phyloP scores from a whole-genome alignment of 2,888 invertebrate species.

The Chironomus riparius region DNA sequence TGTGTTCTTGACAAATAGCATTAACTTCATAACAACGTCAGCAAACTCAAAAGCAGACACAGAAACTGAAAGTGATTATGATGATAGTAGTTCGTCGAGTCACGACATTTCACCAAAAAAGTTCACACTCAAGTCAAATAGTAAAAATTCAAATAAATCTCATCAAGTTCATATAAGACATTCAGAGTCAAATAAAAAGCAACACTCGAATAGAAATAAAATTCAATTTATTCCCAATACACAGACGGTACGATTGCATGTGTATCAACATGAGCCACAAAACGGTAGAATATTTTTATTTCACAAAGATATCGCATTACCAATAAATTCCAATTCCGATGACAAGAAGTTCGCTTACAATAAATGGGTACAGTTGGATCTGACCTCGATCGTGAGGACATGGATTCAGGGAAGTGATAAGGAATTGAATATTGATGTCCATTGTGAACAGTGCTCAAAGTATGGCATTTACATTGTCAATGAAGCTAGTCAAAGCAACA shows the following conservation, averaged over 20 bases:
- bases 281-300: constrained; percentile 37
- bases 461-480: constrained; percentile 39
- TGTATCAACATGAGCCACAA: constrained; percentile 33
- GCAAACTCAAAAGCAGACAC: not conserved
- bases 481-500: constrained; percentile 17
- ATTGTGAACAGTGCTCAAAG: constrained; percentile 44
- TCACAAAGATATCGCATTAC: constrained; percentile 34
- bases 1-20: constrained; percentile 6
- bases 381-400: constrained; percentile 45
- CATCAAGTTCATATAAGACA: not conserved
- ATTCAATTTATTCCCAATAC: not conserved
- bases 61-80: constrained; percentile 18
- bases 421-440: constrained; percentile 48
- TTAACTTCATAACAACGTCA: not conserved
- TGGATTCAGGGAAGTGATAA: constrained; percentile 41
- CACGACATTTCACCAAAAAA: constrained; percentile 29
- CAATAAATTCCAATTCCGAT: constrained; percentile 31
- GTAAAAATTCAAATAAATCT: constrained; percentile 1
- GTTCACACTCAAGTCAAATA: constrained; percentile 36
- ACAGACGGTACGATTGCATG: constrained; percentile 31
- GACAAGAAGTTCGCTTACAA: constrained; percentile 39
- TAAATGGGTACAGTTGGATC: constrained; percentile 54
- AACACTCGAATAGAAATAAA: constrained; percentile 11
- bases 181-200: not conserved
- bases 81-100: not conserved